Conservation (phyloP, 2,888 invertebrate genomes). For the Elysia crispata region DNA sequence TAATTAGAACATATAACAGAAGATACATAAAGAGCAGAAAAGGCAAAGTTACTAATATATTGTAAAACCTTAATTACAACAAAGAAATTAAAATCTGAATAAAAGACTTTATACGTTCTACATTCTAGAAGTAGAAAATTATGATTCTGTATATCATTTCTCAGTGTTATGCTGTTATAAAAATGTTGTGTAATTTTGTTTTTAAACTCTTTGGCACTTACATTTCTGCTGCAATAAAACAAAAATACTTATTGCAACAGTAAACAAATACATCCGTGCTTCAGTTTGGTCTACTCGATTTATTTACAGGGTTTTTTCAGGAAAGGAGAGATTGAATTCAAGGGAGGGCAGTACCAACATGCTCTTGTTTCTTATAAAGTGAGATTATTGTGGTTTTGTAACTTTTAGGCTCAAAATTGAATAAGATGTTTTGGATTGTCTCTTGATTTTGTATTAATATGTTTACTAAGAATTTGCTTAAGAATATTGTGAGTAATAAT, state of each 20-base stretch:
- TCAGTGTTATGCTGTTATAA: background rate
- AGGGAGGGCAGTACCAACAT: constrained; percentile 65
- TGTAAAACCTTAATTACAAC: no score
- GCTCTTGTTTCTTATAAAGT: constrained; percentile 72
- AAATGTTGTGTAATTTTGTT: background rate
- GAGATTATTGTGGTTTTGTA: background rate
- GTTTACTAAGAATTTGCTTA: no score
- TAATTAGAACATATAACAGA: no score
- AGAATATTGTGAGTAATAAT: no score
- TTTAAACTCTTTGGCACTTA: background rate
- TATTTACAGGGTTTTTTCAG: constrained; percentile 71
- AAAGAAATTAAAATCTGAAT: no score
- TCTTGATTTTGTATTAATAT: no score
- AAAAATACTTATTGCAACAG: background rate
- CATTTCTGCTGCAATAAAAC: background rate
- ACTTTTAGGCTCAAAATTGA: background rate
- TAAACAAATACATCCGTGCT: no score
- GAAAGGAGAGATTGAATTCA: constrained; percentile 72
- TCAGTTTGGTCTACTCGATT: background rate
- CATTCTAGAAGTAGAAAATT: background rate
- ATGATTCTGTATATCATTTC: no score
- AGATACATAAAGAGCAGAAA: no score
- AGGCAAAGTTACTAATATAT: no score
- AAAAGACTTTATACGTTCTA: background rate
- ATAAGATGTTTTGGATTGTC: no score